These are phyloP conservation scores for Gisinianus flammeolus DNA, from an alignment of 2,888 invertebrate genomes.

Conservation along the genomic window DNA sequence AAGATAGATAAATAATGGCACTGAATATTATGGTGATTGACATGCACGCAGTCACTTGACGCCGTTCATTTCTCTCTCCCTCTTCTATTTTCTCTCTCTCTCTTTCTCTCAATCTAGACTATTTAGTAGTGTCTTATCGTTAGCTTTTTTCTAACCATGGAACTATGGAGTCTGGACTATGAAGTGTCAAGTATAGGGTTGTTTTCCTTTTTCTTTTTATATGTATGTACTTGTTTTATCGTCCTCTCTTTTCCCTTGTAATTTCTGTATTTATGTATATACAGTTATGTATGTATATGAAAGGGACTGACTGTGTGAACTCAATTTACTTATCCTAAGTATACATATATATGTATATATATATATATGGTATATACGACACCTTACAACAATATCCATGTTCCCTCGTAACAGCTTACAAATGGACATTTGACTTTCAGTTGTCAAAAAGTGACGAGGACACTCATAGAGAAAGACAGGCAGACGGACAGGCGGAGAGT, in stretches of 20 bases:
- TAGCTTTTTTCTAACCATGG: no score
- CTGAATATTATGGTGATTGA: constrained; percentile 55
- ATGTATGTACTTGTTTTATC: background rate
- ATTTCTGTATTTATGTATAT: background rate
- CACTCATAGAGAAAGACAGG: background rate
- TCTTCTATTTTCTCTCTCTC: constrained; percentile 13
- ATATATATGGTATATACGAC: background rate
- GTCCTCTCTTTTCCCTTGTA: background rate
- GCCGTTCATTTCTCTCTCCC: constrained; percentile 5
- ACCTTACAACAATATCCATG: background rate
- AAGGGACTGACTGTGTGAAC: background rate
- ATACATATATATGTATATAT: background rate
- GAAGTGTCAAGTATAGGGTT: background rate
- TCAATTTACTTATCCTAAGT: background rate
- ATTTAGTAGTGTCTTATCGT: background rate
- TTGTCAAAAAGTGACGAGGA: background rate
- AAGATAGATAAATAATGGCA: constrained; percentile 45
- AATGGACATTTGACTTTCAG: background rate
- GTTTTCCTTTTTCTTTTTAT: background rate
- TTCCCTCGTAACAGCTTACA: background rate
- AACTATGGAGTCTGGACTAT: background rate
- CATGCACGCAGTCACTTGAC: constrained; percentile 54
- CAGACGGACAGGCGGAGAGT: background rate
- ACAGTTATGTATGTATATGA: background rate
- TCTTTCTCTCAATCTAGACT: background rate